Evolutionary conservation across 2,888 invertebrate species (phyloP).

Genomic region (Tholera decimalis): DNA sequence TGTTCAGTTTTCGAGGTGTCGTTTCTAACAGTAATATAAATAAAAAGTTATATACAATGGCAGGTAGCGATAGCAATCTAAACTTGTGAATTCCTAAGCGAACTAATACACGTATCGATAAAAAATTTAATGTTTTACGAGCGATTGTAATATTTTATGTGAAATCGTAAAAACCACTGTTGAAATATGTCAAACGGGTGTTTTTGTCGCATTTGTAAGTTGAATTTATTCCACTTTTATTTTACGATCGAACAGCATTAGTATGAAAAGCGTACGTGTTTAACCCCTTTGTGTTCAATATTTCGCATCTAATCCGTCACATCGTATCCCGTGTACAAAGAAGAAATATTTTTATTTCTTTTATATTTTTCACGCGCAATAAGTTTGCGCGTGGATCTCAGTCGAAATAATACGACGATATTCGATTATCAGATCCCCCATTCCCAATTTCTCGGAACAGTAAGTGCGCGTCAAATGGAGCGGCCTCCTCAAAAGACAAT

Average conservation of each 20-base stretch:
- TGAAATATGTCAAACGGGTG: slow-evolving; percentile 80
- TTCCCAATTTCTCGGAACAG: slow-evolving; percentile 71
- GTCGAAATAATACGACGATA: slow-evolving; percentile 71
- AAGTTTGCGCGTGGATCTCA: slow-evolving; percentile 57
- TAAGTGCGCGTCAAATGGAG: slow-evolving; percentile 82
- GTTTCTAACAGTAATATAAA: slow-evolving; percentile 33
- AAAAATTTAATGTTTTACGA: slow-evolving; percentile 79
- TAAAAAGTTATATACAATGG: slow-evolving; percentile 36
- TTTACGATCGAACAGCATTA: slow-evolving; percentile 66
- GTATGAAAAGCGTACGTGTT: slow-evolving; percentile 65
- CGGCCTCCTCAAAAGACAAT: slow-evolving; percentile 86
- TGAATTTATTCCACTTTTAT: slow-evolving; percentile 73
- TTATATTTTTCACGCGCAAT: slow-evolving; percentile 64
- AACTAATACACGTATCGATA: slow-evolving; percentile 70
- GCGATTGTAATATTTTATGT: slow-evolving; percentile 83
- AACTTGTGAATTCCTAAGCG: slow-evolving; percentile 55
- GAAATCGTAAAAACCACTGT: slow-evolving; percentile 80
- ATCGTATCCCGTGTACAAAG: slow-evolving; percentile 48
- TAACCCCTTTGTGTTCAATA: slow-evolving; percentile 57
- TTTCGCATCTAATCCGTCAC: slow-evolving; percentile 58
- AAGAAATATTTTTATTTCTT: slow-evolving; percentile 40
- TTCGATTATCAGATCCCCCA: slow-evolving; percentile 74
- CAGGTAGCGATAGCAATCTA: slow-evolving; percentile 52
- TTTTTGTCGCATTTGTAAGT: slow-evolving; percentile 78
- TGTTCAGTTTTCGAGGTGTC: slow-evolving; percentile 13